Base-by-base conservation (phyloP, 2,888 invertebrate species). In the Sialis fuliginosa region DNA sequence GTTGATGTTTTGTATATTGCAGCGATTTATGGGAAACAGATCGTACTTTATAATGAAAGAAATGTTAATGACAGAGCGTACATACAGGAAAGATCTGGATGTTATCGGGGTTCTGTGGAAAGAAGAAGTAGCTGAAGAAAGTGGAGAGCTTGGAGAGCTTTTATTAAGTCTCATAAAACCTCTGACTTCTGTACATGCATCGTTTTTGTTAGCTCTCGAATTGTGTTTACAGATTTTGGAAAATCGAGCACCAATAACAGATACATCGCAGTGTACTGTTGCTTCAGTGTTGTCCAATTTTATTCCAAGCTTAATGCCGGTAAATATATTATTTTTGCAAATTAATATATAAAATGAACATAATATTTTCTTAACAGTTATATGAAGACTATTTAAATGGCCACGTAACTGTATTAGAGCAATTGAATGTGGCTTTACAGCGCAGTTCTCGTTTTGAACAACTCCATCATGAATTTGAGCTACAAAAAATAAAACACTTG, bases 61-160 rank as follows among this genome's bases (percentile, higher is more conserved):
- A 66, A 71, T 96, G 54, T 72, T 95, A 47, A 92, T 92, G 88
- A 95, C 93, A 1, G 95, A 96, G 62, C 71, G 93, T 54, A 95
- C 95, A 0, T 95, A 93, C 64, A 89, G 89, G 60, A 86, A 91
- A 58, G 95, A 96, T 62, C 68, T 96, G 55, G 92, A 93, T 62
- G 85, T 95, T 39, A 75, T 95, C 51, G 88, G 88, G 62, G 75
- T 83, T 82, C 81, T 81, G 74, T 81, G 86, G 56, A 71, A 81
- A 44, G 81, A 83, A 56, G 80, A 83, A 58, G 62, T 60, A 8
- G 62, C 60, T 48, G 71, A 74, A 50, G 66, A 75, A 57, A 73
- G 75, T n/a, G 74, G 74, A 44, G 74, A 76, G 54, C 68, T 75
- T 48, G 69, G 75, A 32, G 69, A 76, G 33, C 35, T 47, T 32